Percentiles rank a stretch among this genome's conserved stretches.
phyloP scores from a whole-genome alignment of 2,888 invertebrate species.

The Drosophila demipolita region DNA sequence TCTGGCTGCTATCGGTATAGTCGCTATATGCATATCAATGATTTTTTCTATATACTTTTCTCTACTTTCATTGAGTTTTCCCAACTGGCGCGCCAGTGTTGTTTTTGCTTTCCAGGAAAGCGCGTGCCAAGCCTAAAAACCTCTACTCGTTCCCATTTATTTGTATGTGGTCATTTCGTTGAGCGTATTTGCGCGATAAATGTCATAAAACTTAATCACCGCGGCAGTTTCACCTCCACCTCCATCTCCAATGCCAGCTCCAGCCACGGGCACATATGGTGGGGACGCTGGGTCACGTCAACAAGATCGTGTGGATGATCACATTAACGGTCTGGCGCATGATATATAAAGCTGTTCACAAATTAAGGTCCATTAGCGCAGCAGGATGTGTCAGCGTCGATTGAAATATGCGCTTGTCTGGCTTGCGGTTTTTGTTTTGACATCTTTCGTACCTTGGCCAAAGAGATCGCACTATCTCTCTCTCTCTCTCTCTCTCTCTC shows the following conservation, averaged over 20 bases:
- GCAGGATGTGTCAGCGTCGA: slow-evolving; percentile 82
- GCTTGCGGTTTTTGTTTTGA: slow-evolving; percentile 77
- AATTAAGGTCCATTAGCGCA: slow-evolving; percentile 83
- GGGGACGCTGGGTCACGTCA: slow-evolving; percentile 30
- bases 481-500: slow-evolving; percentile 2
- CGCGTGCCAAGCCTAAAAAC: slow-evolving; percentile 61
- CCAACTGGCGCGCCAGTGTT: background rate
- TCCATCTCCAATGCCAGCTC: slow-evolving; percentile 7
- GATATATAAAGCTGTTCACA: slow-evolving; percentile 82
- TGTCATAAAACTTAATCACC: slow-evolving; percentile 74
- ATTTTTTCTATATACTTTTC: slow-evolving; percentile 22
- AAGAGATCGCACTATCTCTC: background rate
- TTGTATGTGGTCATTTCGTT: slow-evolving; percentile 13
- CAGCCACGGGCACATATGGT: slow-evolving; percentile 13
- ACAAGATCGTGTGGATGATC: slow-evolving; percentile 79
- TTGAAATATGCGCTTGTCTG: slow-evolving; percentile 80
- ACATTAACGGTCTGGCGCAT: slow-evolving; percentile 76
- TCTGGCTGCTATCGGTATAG: slow-evolving; percentile 66
- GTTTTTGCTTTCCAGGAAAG: slow-evolving; percentile 57
- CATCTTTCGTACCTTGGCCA: slow-evolving; percentile 63
- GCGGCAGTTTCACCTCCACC: slow-evolving; percentile 20
- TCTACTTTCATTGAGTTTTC: slow-evolving; percentile 41
- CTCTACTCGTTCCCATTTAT: background rate
- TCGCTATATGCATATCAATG: slow-evolving; percentile 30
- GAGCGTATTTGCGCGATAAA: slow-evolving; percentile 52